Evolutionary conservation across 2,113 vertebrate genomes (phyloP).

Genomic region (Cacatua alba): DNA sequence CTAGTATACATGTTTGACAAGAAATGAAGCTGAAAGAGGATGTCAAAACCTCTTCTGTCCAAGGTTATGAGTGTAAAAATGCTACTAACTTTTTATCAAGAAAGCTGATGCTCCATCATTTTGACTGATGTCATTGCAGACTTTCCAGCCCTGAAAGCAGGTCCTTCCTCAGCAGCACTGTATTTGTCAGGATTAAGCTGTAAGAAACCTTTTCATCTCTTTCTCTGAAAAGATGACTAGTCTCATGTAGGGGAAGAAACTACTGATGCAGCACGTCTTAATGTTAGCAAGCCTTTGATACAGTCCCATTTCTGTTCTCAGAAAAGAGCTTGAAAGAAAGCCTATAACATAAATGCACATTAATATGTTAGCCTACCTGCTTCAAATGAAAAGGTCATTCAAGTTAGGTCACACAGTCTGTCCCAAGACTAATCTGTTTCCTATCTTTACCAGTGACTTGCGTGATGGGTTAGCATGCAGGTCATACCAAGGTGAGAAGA

Average conservation of each 20-base stretch:
- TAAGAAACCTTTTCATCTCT: conserved; percentile 13
- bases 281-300: not conserved
- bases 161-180: not conserved
- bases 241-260: not conserved
- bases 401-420: not conserved
- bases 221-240: not conserved
- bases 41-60: not conserved
- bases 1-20: not conserved
- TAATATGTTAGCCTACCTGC: not conserved
- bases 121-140: not conserved
- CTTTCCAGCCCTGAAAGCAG: not conserved
- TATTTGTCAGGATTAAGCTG: not conserved
- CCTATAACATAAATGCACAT: not conserved
- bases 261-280: not conserved
- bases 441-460: not conserved
- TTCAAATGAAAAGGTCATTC: not conserved
- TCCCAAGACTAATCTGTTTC: not conserved
- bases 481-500: not conserved
- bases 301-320: not conserved
- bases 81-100: not conserved
- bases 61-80: not conserved
- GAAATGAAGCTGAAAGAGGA: not conserved
- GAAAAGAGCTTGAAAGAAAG: not conserved
- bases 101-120: not conserved
- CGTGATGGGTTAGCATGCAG: not conserved